Evolutionary conservation across 1,140 invertebrate species (phyloP).

Genomic region (Trichomalopsis sarcophagae): DNA sequence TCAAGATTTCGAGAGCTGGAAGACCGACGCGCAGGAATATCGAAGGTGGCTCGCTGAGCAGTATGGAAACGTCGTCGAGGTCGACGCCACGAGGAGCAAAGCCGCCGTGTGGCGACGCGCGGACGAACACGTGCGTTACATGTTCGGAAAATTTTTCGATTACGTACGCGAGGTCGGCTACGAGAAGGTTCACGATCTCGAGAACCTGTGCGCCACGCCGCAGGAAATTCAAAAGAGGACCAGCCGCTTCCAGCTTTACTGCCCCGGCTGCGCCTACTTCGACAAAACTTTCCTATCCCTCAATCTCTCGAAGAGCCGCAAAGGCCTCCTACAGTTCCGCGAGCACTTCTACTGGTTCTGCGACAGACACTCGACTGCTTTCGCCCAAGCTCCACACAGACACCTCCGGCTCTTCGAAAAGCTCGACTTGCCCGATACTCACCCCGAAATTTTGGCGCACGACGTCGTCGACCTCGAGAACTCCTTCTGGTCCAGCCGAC

Average conservation of each 20-base stretch:
- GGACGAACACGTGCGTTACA: conserved; percentile 60
- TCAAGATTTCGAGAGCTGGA: conserved; percentile 71
- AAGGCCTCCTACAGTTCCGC: conserved; percentile 75
- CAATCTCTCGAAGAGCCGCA: conserved; percentile 71
- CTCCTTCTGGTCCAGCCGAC: conserved; percentile 57
- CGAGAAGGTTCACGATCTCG: conserved; percentile 66
- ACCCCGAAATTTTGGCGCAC: conserved; percentile 68
- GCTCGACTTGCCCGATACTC: conserved; percentile 70
- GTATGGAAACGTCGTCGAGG: conserved; percentile 72
- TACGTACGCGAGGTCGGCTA: conserved; percentile 61
- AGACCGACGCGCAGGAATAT: conserved; percentile 60
- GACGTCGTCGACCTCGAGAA: conserved; percentile 62
- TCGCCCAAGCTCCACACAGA: conserved; percentile 67
- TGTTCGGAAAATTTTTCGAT: conserved; percentile 47
- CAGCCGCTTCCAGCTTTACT: conserved; percentile 74
- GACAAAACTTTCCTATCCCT: conserved; percentile 69
- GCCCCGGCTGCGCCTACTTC: conserved; percentile 74
- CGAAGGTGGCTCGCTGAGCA: conserved; percentile 74
- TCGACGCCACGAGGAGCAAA: conserved; percentile 70
- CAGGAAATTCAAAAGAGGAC: conserved; percentile 73
- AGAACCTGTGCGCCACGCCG: conserved; percentile 72
- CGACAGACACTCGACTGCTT: conserved; percentile 70
- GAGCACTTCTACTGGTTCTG: conserved; percentile 78
- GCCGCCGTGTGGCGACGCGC: conserved; percentile 74
- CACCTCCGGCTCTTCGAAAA: conserved; percentile 65